phyloP scores from a whole-genome alignment of 2,888 invertebrate genomes.

The Parthenolecanium corni region DNA sequence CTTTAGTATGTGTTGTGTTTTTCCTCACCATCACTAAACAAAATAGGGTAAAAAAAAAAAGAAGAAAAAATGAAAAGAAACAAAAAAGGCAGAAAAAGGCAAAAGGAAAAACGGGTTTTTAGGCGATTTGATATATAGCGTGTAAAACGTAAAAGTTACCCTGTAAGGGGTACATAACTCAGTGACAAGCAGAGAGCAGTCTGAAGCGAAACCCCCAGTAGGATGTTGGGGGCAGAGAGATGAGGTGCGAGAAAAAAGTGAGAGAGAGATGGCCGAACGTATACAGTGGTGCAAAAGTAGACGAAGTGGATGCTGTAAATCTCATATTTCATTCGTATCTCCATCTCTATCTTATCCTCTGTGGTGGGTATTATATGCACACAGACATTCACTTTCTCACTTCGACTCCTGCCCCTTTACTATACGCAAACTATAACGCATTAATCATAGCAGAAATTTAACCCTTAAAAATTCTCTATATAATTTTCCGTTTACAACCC shows the following conservation, averaged over 20 bases:
- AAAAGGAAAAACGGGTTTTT: background rate
- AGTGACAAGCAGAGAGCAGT: background rate
- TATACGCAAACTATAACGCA: conserved; percentile 10
- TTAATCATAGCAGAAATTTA: conserved; percentile 22
- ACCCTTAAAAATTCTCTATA: conserved; percentile 24
- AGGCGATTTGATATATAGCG: conserved; percentile 12
- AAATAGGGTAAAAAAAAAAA: background rate
- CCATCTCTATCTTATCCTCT: background rate
- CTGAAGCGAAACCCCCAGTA: background rate
- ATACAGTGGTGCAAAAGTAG: background rate
- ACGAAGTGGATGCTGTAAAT: conserved; percentile 8
- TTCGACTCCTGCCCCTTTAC: too few relatives aligned
- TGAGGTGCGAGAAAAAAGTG: too few relatives aligned
- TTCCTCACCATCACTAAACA: background rate
- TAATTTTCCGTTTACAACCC: conserved; percentile 26
- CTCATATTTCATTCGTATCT: conserved; percentile 24
- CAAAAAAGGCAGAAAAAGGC: too few relatives aligned
- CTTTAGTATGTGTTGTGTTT: background rate
- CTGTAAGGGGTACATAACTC: conserved; percentile 8
- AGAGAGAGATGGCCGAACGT: background rate
- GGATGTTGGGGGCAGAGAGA: background rate
- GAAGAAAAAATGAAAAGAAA: too few relatives aligned
- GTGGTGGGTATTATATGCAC: background rate
- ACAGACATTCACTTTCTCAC: background rate
- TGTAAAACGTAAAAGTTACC: conserved; percentile 4